Percentiles rank a stretch among this genome's conserved stretches.
Conservation (phyloP, 2,888 invertebrate genomes). For the Scaptomyza polygonia region DNA sequence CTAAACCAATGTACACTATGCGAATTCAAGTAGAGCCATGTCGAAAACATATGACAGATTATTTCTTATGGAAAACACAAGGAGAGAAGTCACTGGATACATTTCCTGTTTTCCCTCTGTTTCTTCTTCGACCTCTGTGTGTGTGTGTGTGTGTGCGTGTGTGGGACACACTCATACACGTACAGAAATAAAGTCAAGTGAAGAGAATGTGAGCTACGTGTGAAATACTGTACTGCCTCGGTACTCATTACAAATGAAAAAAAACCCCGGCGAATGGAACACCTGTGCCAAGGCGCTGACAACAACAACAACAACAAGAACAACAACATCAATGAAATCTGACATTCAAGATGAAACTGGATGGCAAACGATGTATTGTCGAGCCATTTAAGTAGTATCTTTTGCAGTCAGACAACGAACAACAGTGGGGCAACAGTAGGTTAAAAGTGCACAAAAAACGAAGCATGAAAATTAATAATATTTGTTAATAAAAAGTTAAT, state of each 20-base stretch:
- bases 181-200: neutral
- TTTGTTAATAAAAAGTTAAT: neutral
- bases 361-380: conserved; percentile 54
- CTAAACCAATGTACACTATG: conserved; percentile 1
- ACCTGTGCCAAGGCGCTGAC: conserved; percentile 70
- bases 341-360: conserved; percentile 35
- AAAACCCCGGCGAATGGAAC: conserved; percentile 44
- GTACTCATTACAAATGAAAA: conserved; percentile 52
- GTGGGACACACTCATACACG: conserved; percentile 24
- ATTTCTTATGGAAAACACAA: conserved; percentile 1
- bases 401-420: conserved; percentile 36
- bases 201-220: conserved; percentile 45
- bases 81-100: conserved; percentile 1
- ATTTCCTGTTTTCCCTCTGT: conserved; percentile 8
- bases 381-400: conserved; percentile 60
- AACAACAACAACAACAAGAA: conserved; percentile 30
- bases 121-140: conserved; percentile 1
- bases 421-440: conserved; percentile 13
- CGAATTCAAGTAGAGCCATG: neutral
- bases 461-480: neutral
- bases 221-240: conserved; percentile 11
- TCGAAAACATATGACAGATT: conserved; percentile 29
- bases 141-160: conserved; percentile 24
- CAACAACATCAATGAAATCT: conserved; percentile 7
- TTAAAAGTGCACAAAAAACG: too few relatives aligned